Conservation (phyloP, 2,113 vertebrate genomes). For the Geococcyx californianus region DNA sequence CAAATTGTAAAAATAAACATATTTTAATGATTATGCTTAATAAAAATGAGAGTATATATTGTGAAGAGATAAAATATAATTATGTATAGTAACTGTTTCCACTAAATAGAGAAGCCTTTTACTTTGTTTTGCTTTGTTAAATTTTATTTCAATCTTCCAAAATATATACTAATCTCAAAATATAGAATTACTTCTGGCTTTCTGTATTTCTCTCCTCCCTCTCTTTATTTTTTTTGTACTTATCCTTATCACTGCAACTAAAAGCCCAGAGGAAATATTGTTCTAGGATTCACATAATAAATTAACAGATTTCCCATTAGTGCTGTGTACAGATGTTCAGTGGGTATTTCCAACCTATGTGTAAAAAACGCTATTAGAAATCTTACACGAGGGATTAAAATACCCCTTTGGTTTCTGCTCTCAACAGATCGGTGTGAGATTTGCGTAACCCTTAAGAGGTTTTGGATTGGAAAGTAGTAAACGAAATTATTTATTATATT, state of each 20-base stretch:
- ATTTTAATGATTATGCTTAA: not conserved
- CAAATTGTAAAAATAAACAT: not conserved
- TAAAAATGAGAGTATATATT: not conserved
- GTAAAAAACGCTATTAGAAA: not conserved
- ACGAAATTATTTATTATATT: not conserved
- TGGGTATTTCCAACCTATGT: not conserved
- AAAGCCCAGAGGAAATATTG: not conserved
- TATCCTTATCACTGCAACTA: not conserved
- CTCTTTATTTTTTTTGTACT: not conserved
- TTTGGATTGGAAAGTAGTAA: not conserved
- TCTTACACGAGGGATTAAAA: not conserved
- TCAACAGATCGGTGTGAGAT: not conserved
- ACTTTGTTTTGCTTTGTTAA: not conserved
- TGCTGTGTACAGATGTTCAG: not conserved
- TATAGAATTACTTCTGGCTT: not conserved
- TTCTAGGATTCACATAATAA: not conserved
- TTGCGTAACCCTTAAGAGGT: not conserved
- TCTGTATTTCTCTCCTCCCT: not conserved
- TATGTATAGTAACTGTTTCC: not conserved
- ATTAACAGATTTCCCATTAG: not conserved
- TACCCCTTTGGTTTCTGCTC: not conserved
- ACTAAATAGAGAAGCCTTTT: not conserved
- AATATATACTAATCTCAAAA: not conserved
- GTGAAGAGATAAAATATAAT: not conserved
- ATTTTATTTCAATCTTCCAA: not conserved